Percentiles rank a stretch among this genome's conserved stretches.
Evolutionary conservation across 2,888 invertebrate species (phyloP).

Genomic region (Pyrrhosoma nymphula): DNA sequence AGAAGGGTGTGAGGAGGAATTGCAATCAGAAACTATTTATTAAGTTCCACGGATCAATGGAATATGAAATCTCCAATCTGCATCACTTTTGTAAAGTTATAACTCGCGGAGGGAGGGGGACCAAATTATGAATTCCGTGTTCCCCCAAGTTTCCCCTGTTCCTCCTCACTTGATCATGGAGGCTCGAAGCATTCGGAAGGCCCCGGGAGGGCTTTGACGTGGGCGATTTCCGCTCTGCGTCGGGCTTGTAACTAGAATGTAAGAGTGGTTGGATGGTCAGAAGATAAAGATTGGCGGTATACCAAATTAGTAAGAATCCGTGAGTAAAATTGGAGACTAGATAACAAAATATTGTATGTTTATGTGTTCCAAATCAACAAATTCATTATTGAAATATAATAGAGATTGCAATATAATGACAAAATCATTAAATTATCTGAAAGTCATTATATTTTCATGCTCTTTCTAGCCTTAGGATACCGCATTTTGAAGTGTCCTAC

Average conservation of each 20-base stretch:
- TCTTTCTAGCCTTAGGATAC: no score
- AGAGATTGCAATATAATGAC: no score
- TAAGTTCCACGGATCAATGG: conserved; percentile 23
- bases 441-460: no score
- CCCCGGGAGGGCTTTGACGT: not conserved
- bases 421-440: no score
- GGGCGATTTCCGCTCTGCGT: not conserved
- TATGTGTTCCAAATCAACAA: no score
- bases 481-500: no score
- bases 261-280: not conserved
- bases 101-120: not conserved
- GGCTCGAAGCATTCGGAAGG: not conserved
- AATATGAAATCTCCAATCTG: conserved; percentile 24
- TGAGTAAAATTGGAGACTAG: not conserved
- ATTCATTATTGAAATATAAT: no score
- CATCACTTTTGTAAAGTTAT: conserved; percentile 29
- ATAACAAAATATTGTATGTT: no score
- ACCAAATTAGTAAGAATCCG: not conserved
- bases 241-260: not conserved
- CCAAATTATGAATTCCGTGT: not conserved
- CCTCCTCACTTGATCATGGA: not conserved
- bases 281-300: not conserved
- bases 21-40: not conserved
- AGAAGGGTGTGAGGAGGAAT: not conserved
- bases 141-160: not conserved